phyloP scores from a whole-genome alignment of 2,888 invertebrate species.

The Encarsia formosa region DNA sequence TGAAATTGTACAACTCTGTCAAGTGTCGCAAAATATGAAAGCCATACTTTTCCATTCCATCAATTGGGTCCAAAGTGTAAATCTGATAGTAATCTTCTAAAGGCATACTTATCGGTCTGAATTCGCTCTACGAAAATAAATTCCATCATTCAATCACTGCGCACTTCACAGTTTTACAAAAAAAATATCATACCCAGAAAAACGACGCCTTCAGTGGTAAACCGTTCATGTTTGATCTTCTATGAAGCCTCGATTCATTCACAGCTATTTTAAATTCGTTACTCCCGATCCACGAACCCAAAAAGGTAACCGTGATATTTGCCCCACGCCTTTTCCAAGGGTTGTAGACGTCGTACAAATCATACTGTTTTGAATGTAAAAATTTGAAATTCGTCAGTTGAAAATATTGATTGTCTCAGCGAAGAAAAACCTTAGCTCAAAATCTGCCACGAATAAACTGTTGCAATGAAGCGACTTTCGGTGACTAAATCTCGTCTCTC shows the following conservation, averaged over 20 bases:
- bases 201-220: slow-evolving; percentile 5
- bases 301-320: slow-evolving; percentile 28
- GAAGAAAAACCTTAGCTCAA: too few relatives aligned
- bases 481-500: too few relatives aligned
- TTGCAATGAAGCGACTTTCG: too few relatives aligned
- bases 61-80: neutral
- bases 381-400: too few relatives aligned
- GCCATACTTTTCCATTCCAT: neutral
- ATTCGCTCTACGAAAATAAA: neutral
- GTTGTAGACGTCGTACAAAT: slow-evolving; percentile 34
- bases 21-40: neutral
- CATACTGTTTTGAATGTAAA: neutral
- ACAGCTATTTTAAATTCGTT: slow-evolving; percentile 1
- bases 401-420: too few relatives aligned
- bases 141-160: neutral
- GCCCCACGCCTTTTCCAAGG: slow-evolving; percentile 31
- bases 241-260: slow-evolving; percentile 12
- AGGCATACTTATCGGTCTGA: neutral
- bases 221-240: slow-evolving; percentile 24
- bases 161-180: neutral
- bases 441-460: too few relatives aligned
- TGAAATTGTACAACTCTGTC: neutral
- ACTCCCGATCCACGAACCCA: slow-evolving; percentile 29
- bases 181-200: neutral
- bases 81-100: neutral